Conservation (phyloP, 2,113 vertebrate genomes). For the Phylloscopus whistleri region DNA sequence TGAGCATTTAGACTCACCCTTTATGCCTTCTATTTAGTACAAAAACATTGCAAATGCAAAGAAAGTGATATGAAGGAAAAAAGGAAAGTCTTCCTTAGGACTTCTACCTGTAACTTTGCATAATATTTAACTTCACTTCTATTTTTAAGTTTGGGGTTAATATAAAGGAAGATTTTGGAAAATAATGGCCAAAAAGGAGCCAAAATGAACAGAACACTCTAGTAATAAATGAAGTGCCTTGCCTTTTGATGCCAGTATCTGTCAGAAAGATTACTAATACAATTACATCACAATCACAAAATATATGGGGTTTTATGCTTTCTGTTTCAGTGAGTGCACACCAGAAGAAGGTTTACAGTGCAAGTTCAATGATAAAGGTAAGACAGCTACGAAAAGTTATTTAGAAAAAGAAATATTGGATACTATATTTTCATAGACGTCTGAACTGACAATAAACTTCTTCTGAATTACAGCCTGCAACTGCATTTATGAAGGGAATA, state of each 20-base stretch:
- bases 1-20: not conserved
- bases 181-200: not conserved
- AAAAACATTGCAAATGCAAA: not conserved
- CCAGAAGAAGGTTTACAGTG: constrained; percentile 58
- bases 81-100: not conserved
- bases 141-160: not conserved
- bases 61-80: not conserved
- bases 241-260: not conserved
- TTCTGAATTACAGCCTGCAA: constrained; percentile 64
- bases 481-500: constrained; percentile 71
- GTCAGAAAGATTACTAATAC: not conserved
- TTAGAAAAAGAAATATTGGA: not conserved
- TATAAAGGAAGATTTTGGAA: not conserved
- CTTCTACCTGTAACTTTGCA: not conserved
- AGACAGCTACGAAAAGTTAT: not conserved
- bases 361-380: constrained; percentile 57
- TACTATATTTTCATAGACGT: not conserved
- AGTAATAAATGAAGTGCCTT: not conserved
- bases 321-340: constrained; percentile 67
- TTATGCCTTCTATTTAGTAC: not conserved
- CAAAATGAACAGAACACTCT: not conserved
- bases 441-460: not conserved
- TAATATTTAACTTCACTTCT: not conserved
- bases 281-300: not conserved
- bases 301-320: not conserved